Evolutionary conservation across 2,888 invertebrate species (phyloP).

Genomic region (Oscheius onirici): DNA sequence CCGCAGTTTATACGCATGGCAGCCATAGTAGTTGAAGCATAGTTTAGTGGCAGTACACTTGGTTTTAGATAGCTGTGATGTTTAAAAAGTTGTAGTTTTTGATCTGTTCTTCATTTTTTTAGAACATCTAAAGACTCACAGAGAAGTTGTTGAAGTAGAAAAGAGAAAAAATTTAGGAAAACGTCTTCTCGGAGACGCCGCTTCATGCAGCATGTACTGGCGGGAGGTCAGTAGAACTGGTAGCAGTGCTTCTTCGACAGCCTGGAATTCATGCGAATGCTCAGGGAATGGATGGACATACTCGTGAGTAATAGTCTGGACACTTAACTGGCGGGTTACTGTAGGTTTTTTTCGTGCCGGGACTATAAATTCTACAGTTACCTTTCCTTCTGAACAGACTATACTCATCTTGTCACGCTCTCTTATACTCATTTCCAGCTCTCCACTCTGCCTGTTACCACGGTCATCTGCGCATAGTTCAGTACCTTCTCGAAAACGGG

Average conservation of each 20-base stretch:
- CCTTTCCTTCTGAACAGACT: too few species aligned
- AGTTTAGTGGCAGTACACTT: too few species aligned
- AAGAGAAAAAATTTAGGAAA: constrained; percentile 72
- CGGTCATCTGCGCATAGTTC: constrained; percentile 74
- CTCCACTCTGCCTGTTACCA: constrained; percentile 75
- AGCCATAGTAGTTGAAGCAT: too few species aligned
- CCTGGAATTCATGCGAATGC: constrained; percentile 73
- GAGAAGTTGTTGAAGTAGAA: too few species aligned
- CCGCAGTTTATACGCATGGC: too few species aligned
- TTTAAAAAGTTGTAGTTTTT: too few species aligned
- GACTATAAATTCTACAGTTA: too few species aligned
- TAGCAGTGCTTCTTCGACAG: constrained; percentile 73
- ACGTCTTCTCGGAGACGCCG: constrained; percentile 74
- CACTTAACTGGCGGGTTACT: background rate
- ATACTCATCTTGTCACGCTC: background rate
- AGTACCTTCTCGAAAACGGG: constrained; percentile 74
- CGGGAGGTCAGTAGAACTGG: constrained; percentile 73
- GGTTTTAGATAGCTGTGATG: too few species aligned
- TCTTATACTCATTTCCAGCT: constrained; percentile 62
- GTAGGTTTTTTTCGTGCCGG: background rate
- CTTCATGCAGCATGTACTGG: constrained; percentile 74
- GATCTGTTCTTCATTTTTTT: too few species aligned
- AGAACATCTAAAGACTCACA: too few species aligned
- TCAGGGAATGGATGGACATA: constrained; percentile 74
- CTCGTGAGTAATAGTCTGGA: constrained; percentile 65